These are phyloP conservation scores for crab-eating macaque (Macaca fascicularis) DNA, from an alignment of 2,113 vertebrate genomes.

Conservation along the genomic window DNA sequence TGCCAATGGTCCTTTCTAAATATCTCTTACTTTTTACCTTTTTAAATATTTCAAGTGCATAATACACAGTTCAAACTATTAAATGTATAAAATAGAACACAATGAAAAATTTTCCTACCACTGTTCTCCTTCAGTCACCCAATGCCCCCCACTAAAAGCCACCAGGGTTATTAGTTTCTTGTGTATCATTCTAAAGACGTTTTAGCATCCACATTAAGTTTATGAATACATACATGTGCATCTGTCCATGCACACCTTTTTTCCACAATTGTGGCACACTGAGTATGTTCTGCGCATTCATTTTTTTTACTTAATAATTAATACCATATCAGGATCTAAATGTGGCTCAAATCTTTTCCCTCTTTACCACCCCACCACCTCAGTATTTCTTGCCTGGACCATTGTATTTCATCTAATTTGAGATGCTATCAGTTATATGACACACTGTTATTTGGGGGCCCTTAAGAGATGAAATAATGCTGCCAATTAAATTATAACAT, in stretches of 20 bases:
- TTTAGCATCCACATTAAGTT: neutral
- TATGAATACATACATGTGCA: neutral
- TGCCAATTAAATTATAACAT: neutral
- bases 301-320: neutral
- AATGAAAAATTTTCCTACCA: neutral
- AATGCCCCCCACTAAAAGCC: neutral
- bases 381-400: neutral
- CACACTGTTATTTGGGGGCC: neutral
- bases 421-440: neutral
- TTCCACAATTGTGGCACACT: neutral
- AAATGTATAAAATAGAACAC: constrained; percentile 9
- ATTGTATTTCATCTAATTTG: neutral
- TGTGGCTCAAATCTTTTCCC: neutral
- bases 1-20: neutral
- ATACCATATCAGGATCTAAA: neutral
- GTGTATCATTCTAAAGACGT: neutral
- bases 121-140: neutral
- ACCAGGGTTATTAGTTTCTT: neutral
- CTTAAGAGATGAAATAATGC: neutral
- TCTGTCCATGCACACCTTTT: neutral
- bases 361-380: neutral
- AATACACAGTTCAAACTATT: neutral
- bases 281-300: neutral
- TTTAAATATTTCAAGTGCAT: constrained; percentile 1
- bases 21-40: neutral